Evolutionary conservation across 2,797 vertebrate species (phyloP), one percentile per base, ranked within the genome.

Genomic region (Muscicapa comitata): DNA sequence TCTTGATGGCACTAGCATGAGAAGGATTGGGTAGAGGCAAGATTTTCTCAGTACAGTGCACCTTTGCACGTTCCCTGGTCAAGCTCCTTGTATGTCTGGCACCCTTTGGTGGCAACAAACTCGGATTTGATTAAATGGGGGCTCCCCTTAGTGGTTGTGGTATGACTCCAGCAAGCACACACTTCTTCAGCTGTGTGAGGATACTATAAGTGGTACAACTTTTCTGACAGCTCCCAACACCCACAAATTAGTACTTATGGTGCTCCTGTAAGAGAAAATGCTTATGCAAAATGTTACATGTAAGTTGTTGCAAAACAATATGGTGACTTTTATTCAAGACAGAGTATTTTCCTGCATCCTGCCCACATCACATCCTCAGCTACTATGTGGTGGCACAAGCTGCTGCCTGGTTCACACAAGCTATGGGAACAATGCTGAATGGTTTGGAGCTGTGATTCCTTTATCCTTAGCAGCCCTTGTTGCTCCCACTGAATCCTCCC

Each of bases 11-110:
- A 53, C 16, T 37, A 79, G 86, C 54, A 63, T 25, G 40, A 13
- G 17, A 21, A 77, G 25, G 29, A 47, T 17, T 59, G 68, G n/a
- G 33, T 62, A 54, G 68, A 57, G 57, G 35, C 53, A 80, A 71
- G 42, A 13, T 21, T 38, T 80, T 59, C 18, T 59, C 24, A 40
- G 37, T 20, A 33, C 0, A 0, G 11, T 66, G 20, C 31, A 62
- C 23, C 11, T 77, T 66, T 29, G 28, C 17, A 8, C 53, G 48
- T 63, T 15, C 33, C 37, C 14, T 17, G 19, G 17, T 53, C 40
- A 66, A 18, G 13, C n/a, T 53, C 33, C 17, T 54, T 40, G 25
- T 65, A 53, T 24, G 31, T 51, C 53, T 92, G 58, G 17, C 25
- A 72, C 7, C 26, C 54, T 62, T 66, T 51, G 37, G 17, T 33